phyloP scores from a whole-genome alignment of 2,797 vertebrate genomes.

The Alauda arvensis region DNA sequence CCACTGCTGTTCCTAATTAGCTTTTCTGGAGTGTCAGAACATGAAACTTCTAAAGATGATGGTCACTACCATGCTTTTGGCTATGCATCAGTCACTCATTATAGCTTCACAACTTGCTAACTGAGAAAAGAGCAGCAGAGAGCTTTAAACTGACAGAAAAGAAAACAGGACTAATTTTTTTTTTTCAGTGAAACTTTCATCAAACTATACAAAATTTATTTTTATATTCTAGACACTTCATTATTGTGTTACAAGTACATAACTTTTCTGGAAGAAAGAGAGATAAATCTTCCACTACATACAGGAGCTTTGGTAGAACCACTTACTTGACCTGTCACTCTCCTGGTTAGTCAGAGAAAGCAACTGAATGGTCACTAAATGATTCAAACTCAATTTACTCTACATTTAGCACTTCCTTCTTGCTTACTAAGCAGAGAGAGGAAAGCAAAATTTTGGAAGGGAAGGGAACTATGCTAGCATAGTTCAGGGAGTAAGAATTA shows the following conservation, averaged over 20 bases:
- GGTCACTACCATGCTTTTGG: background rate
- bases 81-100: background rate
- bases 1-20: background rate
- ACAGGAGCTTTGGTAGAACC: background rate
- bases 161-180: rapidly evolving
- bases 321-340: background rate
- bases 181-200: background rate
- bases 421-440: background rate
- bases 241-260: background rate
- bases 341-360: background rate
- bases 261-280: background rate
- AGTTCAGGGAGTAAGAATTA: background rate
- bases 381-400: background rate
- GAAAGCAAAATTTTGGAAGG: background rate
- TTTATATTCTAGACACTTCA: background rate
- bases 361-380: background rate
- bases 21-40: background rate
- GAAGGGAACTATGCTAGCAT: background rate
- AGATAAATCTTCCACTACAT: background rate
- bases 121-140: background rate
- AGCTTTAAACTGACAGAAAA: background rate
- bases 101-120: background rate
- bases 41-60: background rate
- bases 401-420: background rate
- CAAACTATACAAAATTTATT: background rate